Evolutionary conservation across 2,888 invertebrate species (phyloP).

Genomic region (Luperina testacea): DNA sequence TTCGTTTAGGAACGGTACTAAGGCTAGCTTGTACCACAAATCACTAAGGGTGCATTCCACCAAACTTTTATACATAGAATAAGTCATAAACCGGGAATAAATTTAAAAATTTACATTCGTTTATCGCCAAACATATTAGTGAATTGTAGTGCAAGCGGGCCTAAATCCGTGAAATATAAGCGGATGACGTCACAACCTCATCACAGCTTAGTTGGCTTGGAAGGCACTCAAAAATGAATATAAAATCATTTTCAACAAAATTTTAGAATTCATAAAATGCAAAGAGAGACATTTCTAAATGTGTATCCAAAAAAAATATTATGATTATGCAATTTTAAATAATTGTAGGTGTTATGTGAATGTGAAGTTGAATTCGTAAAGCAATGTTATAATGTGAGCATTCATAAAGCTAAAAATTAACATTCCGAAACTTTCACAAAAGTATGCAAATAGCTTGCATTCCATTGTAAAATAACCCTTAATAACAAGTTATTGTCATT

Average conservation of each 20-base stretch:
- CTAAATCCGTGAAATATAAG: not conserved
- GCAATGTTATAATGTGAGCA: not conserved
- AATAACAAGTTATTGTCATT: not conserved
- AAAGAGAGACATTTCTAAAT: not conserved
- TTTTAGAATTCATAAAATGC: not conserved
- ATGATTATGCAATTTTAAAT: constrained; percentile 25
- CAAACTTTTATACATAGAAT: too few species aligned
- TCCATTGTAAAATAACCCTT: not conserved
- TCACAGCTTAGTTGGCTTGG: not conserved
- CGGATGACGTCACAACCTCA: not conserved
- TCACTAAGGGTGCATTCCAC: not conserved
- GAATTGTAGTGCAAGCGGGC: not conserved
- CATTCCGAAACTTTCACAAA: not conserved
- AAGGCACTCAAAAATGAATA: not conserved
- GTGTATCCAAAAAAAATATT: not conserved
- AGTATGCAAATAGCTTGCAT: not conserved
- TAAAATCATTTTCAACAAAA: too few species aligned
- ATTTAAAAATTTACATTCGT: too few species aligned
- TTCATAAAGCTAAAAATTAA: not conserved
- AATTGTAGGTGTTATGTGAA: constrained; percentile 2
- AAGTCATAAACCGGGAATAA: too few species aligned
- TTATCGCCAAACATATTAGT: not conserved
- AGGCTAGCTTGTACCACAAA: not conserved
- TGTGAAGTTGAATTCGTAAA: not conserved
- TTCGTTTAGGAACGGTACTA: not conserved